Base-by-base conservation (phyloP, 2,888 invertebrate species). In the Erpobdella octoculata region DNA sequence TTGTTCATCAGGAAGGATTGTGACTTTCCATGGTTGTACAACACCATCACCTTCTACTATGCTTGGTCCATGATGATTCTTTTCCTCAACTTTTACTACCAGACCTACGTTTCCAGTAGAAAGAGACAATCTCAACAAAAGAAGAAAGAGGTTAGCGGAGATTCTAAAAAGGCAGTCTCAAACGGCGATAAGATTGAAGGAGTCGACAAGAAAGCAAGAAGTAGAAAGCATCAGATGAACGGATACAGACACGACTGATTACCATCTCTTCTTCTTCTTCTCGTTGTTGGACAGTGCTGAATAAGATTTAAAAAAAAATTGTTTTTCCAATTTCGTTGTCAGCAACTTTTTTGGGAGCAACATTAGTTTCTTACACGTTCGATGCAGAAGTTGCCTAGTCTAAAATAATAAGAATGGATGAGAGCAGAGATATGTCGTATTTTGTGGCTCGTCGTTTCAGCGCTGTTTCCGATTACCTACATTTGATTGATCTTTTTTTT, bases 31-130 rank as follows among this genome's bases (percentile, higher is more conserved):
- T 75, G 76, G 21, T 73, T 76, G 36, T 81, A 78, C 76, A 76
- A 77, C 70, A 78, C 77, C 67, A 75, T 78, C 5, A 76, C 79
- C 15, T 74, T 81, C 18, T 72, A 76, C 69, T 81, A 81, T 72
- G 77, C 78, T 66, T 66, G 79, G 62, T 78, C 79, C 3, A 80
- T 79, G 73, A 78, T 81, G 67, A 73, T 79, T 6, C 78, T 81
- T 58, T 81, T 81, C 78, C 78, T 79, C 53, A 81, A 81, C 78
- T 81, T 81, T 77, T 81, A 80, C 78, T 78, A 80, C 72, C 77
- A 79, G 36, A 78, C 80, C 31, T 81, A 81, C 77, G 74, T 78
- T 33, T 61, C 48, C 25, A n/a, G n/a, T n/a, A 53, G 38, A 15
- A 71, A 69, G 59, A 36, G 53, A 62, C 33, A 53, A 12, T 9